These are phyloP conservation scores for Myotis yumanensis DNA, from an alignment of 2,113 vertebrate species.

Conservation along the genomic window DNA sequence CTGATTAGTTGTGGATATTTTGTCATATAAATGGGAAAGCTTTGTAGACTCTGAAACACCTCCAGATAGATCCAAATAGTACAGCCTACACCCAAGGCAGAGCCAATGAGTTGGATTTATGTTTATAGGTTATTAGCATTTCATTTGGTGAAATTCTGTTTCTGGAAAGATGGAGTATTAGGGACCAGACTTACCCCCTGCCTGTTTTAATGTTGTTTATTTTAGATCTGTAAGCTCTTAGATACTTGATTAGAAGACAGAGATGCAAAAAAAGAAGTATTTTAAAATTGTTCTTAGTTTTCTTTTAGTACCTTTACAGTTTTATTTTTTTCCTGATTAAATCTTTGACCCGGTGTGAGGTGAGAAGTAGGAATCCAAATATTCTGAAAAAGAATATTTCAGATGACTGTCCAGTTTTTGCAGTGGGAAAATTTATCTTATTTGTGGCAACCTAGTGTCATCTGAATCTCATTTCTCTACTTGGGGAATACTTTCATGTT, in stretches of 20 bases:
- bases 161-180: neutral
- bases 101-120: neutral
- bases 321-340: slow-evolving; percentile 9
- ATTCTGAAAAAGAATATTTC: too few relatives aligned
- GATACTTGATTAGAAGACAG: neutral
- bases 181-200: neutral
- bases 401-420: neutral
- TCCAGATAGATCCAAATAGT: neutral
- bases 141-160: neutral
- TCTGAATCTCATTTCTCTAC: neutral
- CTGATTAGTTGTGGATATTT: neutral
- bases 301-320: neutral
- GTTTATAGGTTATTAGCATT: neutral
- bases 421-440: neutral
- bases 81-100: neutral
- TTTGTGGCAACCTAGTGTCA: neutral
- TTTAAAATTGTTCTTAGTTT: neutral
- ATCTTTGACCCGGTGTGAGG: neutral
- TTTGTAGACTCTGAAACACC: neutral
- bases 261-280: neutral
- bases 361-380: neutral
- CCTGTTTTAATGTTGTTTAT: neutral
- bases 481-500: neutral
- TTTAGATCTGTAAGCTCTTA: neutral
- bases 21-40: neutral